Conservation (phyloP, 2,113 vertebrate genomes). For the Heterocephalus glaber region DNA sequence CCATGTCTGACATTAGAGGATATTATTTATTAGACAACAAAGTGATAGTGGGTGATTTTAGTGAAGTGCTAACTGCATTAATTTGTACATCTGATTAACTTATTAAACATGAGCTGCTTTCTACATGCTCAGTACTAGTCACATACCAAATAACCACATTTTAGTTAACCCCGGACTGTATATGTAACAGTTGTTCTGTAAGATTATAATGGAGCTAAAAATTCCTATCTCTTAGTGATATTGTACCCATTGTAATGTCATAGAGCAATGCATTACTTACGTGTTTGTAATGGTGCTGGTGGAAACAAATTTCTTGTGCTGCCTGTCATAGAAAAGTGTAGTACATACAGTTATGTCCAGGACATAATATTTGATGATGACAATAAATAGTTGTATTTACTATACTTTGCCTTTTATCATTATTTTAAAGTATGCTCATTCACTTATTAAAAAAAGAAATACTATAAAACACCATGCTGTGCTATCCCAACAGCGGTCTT, state of each 20-base stretch:
- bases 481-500: background rate
- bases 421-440: background rate
- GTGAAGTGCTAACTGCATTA: background rate
- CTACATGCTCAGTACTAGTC: background rate
- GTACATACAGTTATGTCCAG: background rate
- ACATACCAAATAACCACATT: background rate
- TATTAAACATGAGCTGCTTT: background rate
- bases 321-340: background rate
- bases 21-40: background rate
- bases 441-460: background rate
- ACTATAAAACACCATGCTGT: background rate
- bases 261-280: background rate
- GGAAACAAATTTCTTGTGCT: background rate
- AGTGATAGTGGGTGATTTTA: background rate
- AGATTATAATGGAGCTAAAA: background rate
- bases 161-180: background rate
- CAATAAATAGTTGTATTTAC: background rate
- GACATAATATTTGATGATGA: too few relatives aligned
- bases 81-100: background rate
- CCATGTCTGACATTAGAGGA: background rate
- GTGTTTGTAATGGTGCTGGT: background rate
- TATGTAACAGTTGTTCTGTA: background rate
- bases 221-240: background rate
- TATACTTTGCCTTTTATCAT: background rate
- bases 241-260: background rate